Evolutionary conservation across 2,888 invertebrate genomes (phyloP).

Genomic region (Athalia cordata): DNA sequence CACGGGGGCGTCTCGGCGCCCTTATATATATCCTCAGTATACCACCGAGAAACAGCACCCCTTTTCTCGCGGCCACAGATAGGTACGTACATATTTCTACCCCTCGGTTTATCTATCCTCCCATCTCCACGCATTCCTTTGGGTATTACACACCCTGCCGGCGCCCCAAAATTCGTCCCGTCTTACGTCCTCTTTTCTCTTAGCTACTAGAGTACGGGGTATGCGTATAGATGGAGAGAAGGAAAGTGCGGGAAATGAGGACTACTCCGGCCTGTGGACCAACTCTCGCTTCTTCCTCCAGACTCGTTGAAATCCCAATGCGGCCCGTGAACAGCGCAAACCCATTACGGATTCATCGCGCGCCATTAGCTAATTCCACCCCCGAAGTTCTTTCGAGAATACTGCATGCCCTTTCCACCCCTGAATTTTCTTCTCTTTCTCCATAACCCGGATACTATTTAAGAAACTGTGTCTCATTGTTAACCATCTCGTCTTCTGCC

Average conservation of each 20-base stretch:
- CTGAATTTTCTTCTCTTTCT: constrained; percentile 12
- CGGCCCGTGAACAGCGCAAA: constrained; percentile 70
- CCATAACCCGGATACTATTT: constrained; percentile 6
- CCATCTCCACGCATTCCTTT: constrained; percentile 71
- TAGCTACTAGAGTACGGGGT: constrained; percentile 12
- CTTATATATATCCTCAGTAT: constrained; percentile 4
- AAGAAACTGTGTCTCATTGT: background rate
- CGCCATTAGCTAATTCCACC: constrained; percentile 71
- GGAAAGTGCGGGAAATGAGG: constrained; percentile 4
- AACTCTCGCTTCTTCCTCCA: constrained; percentile 43
- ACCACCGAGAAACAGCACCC: constrained; percentile 1
- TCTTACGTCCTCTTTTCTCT: constrained; percentile 45
- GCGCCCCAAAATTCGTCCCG: constrained; percentile 45
- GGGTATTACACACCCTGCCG: constrained; percentile 70
- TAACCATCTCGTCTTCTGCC: constrained; percentile 19
- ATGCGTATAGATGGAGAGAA: constrained; percentile 3
- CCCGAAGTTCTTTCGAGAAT: constrained; percentile 40
- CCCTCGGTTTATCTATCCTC: constrained; percentile 67
- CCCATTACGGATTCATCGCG: constrained; percentile 73
- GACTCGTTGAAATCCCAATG: constrained; percentile 65
- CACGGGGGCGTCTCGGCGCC: constrained; percentile 43
- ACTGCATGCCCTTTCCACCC: constrained; percentile 8
- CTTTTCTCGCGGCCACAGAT: constrained; percentile 47
- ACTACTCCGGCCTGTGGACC: constrained; percentile 53
- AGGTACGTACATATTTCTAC: constrained; percentile 45